Conservation (phyloP, 2,113 vertebrate genomes). For the Tetrax tetrax region DNA sequence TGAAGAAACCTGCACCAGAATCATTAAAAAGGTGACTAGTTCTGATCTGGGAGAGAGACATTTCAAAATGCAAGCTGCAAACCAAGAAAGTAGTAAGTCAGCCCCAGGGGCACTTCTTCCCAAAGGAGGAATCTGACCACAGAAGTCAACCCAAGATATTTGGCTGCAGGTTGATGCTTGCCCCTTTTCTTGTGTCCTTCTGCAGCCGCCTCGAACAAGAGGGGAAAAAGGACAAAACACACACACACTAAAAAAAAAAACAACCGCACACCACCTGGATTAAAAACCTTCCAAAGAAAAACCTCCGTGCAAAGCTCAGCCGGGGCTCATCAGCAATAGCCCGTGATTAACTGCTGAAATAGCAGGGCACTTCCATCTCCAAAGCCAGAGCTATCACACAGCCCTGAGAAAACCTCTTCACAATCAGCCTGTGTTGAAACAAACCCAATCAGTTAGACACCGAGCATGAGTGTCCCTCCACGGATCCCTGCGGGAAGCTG, state of each 20-base stretch:
- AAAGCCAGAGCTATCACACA: constrained; percentile 1
- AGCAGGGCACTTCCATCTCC: constrained; percentile 12
- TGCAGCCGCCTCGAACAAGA: background rate
- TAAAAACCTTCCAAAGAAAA: background rate
- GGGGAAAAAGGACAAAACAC: background rate
- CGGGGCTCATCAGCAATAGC: constrained; percentile 16
- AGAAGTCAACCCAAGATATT: background rate
- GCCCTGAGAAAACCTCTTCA: constrained; percentile 32
- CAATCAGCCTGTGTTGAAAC: constrained; percentile 68
- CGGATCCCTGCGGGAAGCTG: background rate
- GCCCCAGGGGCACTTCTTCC: background rate
- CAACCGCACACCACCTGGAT: background rate
- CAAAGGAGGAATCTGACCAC: background rate
- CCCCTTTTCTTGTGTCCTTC: background rate
- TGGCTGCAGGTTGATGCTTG: background rate
- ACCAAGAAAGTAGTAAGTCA: background rate
- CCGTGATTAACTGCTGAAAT: constrained; percentile 9
- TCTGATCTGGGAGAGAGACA: background rate
- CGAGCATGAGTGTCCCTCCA: constrained; percentile 1
- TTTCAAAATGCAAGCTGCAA: background rate
- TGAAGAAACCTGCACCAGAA: background rate
- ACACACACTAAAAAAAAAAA: background rate
- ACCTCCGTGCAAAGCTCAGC: background rate
- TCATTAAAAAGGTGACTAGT: background rate
- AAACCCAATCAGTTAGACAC: constrained; percentile 49